Evolutionary conservation across 2,888 invertebrate species (phyloP).

Genomic region (Pheosia tremula): DNA sequence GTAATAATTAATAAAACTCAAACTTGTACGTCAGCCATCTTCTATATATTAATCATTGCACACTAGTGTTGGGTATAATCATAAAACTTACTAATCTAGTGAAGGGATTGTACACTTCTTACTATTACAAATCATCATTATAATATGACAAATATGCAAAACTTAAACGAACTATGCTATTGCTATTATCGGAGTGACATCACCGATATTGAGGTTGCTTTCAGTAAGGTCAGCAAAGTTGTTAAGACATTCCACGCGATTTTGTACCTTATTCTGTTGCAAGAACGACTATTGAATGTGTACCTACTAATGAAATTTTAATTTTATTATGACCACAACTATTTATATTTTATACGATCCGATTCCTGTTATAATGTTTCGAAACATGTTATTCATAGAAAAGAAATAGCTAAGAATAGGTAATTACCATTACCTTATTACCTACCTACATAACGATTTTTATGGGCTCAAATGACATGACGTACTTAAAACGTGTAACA

Average conservation of each 20-base stretch:
- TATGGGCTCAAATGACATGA: background rate
- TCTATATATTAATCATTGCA: no score
- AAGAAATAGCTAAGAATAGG: background rate
- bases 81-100: no score
- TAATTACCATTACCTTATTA: background rate
- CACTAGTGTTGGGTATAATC: no score
- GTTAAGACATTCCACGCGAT: constrained; percentile 4
- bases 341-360: constrained; percentile 1
- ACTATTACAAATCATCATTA: no score
- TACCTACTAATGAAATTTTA: background rate
- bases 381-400: constrained; percentile 6
- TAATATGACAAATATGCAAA: constrained; percentile 5
- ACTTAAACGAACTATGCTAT: constrained; percentile 9
- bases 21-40: no score
- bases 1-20: no score
- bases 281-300: background rate
- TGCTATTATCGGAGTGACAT: constrained; percentile 36
- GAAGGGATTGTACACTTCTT: no score
- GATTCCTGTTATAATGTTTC: constrained; percentile 8
- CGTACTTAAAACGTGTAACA: no score
- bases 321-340: background rate
- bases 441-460: background rate
- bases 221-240: constrained; percentile 32
- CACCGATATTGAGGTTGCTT: constrained; percentile 32
- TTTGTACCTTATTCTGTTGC: background rate